A percentile compares a stretch with the other conserved stretches of the same genome.
phyloP scores from a whole-genome alignment of 1,140 invertebrate species.

The Drosophila repletoides region DNA sequence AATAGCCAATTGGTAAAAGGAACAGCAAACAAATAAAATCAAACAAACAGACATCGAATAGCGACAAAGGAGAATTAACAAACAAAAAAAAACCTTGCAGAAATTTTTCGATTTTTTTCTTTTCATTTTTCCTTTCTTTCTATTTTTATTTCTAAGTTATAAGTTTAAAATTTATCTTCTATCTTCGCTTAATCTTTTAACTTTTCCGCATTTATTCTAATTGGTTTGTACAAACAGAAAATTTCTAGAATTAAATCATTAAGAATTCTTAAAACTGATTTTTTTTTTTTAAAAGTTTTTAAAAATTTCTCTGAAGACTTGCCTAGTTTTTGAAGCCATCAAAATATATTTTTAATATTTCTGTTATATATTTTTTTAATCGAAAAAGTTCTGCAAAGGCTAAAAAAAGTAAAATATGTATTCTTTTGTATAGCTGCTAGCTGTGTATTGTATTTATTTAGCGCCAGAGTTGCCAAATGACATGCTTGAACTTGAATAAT shows the following conservation, averaged over 20 bases:
- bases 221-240: too few relatives aligned
- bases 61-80: not conserved
- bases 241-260: not conserved
- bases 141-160: too few relatives aligned
- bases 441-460: conserved; percentile 1
- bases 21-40: too few relatives aligned
- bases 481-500: conserved; percentile 5
- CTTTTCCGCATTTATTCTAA: too few relatives aligned
- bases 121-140: too few relatives aligned
- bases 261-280: not conserved
- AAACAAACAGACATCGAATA: too few relatives aligned
- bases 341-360: too few relatives aligned
- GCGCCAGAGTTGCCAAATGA: not conserved
- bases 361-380: not conserved
- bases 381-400: conserved; percentile 12
- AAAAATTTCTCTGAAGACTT: too few relatives aligned
- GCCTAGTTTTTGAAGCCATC: too few relatives aligned
- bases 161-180: too few relatives aligned
- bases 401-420: not conserved
- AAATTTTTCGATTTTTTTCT: not conserved
- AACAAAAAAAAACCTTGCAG: not conserved
- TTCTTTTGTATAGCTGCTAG: not conserved
- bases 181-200: too few relatives aligned
- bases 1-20: conserved; percentile 23
- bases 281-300: too few relatives aligned